Base-by-base conservation (phyloP, 2,113 vertebrate species). In the Phoenicopterus ruber region DNA sequence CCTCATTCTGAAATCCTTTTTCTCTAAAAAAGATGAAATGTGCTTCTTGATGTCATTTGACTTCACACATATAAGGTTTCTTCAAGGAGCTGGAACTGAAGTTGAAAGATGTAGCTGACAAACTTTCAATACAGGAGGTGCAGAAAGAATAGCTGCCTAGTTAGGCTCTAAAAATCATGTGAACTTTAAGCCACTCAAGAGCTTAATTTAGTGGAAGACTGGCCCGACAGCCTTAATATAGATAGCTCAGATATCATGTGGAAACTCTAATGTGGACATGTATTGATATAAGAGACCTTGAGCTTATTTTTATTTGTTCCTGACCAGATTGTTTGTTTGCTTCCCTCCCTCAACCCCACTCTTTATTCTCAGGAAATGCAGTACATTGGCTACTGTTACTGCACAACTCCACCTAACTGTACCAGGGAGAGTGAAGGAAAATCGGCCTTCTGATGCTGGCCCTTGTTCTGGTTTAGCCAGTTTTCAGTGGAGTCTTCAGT, bases 161-260 rank as follows among this genome's bases (percentile, higher is more conserved):
- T 93, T 91, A 76, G 86, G 25, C 82, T 80, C 85, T 26, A 49
- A 88, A 96, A 93, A 86, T 79, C 94, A 97, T 69, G 94, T 97
- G 97, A 97, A 97, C 93, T 71, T 80, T n/a, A 44, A 55, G 93
- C 78, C 95, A 97, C 97, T 97, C 88, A 61, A 6, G 97, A 94
- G 96, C 97, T 98, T 98, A 97, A 98, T 97, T 97, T 98, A 98
- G 96, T 92, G 93, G 80, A 96, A 88, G 86, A 49, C 84, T 91
- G 93, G 78, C 86, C 79, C 1, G 62, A 90, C 92, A 91, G 62
- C 66, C 97, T 98, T 98, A 98, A 98, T 97, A 98, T 97, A 98
- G 97, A 95, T 46, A 70, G 94, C 89, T 94, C 36, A 13, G 89
- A 67, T 85, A 81, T 95, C 97, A 96, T 82, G 95, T 98, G 97